Base-by-base conservation (phyloP, 2,888 invertebrate genomes). In the Girardia tigrina region DNA sequence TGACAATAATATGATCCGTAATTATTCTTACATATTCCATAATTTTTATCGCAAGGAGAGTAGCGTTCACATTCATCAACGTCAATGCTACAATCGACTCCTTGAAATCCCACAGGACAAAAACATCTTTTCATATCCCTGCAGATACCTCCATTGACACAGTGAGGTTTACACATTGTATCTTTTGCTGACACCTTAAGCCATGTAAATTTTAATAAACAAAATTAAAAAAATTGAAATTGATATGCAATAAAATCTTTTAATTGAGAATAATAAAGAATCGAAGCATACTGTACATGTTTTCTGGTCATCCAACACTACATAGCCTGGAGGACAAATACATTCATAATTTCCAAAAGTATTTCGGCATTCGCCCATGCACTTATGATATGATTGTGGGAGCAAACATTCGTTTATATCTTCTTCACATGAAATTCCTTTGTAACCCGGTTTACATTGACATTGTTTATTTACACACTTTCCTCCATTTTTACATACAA, bases 331-430 rank as follows among this genome's bases (percentile, higher is more conserved):
- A 12, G 70, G 73, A 26, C 73, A 73, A 71, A 29, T 29, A 26
- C 73, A 73, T 29, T 73, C 73, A 20, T 70, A 73, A 29, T 70
- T 73, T n/a, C 73, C 73, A 70, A 23, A 70, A n/a, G 73, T 73
- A 29, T 73, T 73, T 26, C 36, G 36, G 73, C 73, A 73, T 26
- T 29, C 73, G 23, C 26, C 26, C 16, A 26, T 70, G 73, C 73
- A 73, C n/a, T 71, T 71, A 26, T 70, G 70, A 8, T 14, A 8
- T n/a, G 20, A 20, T n/a, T 16, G 73, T 1, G 12, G 28, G n/a
- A 73, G 29, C 6, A 29, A 23, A 70, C 73, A 73, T 29, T 73
- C 73, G 28, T 73, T 29, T 6, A 73, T 70, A n/a, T 73, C 73
- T 26, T 26, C 69, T 26, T 26, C 70, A 29, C 73, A 73, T 12